Base-by-base conservation (phyloP, 1,140 invertebrate genomes). In the Zelostemma sp. region DNA sequence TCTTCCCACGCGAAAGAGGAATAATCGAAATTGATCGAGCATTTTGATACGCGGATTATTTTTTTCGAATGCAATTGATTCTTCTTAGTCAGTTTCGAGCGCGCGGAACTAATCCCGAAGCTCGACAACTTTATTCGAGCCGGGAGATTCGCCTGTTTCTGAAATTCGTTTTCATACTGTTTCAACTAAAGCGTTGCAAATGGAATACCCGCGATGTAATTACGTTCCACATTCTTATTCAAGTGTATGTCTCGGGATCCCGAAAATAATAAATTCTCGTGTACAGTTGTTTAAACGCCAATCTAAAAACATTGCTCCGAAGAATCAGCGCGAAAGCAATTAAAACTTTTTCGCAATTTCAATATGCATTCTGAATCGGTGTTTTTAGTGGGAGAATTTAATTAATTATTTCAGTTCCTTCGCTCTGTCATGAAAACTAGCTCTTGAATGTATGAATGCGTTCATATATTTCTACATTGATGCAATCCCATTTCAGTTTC, bases 191-290 rank as follows among this genome's bases (percentile, higher is more conserved):
- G 40, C 40, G 40, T 41, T 41, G 40, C 8, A 41, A 41, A 41
- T 15, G 35, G 9, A 38, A 38, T 38, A 38, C 14, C 40, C 40
- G 40, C 40, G 15, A 41, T 15, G 40, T 41, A 41, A 41, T 41
- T 41, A 41, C 40, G 40, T 41, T 15, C 15, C 15, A 41, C n/a
- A 41, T 41, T 41, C 40, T 41, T 41, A 12, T 15, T 41, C 15
- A 5, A 41, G 15, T 41, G 35, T 38, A 38, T 38, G 9, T 38
- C 35, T 38, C 35, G 9, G 9, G 2, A 41, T 15, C 14, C 40
- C 15, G 14, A 41, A 12, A 41, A 41, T 15, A 41, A 41, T 15
- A 15, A 41, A 41, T 15, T 15, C 15, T 1, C 40, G 1, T 15
- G 14, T 41, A 15, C 40, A 15, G 40, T 15, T 41, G 15, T 14